These are phyloP conservation scores for Hirtodrosophila alboralis DNA, from an alignment of 2,888 invertebrate species.

Conservation along the genomic window DNA sequence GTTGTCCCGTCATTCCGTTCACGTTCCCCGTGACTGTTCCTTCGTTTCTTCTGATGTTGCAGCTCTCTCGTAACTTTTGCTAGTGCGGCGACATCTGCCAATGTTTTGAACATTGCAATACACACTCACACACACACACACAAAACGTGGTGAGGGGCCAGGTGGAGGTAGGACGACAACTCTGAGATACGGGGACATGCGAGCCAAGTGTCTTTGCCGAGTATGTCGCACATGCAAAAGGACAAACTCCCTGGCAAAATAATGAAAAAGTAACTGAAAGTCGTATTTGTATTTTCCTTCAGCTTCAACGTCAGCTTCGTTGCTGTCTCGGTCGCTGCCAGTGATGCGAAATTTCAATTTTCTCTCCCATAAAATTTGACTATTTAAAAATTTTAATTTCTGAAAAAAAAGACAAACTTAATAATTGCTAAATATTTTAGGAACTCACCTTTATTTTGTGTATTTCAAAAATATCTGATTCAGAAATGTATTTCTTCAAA, in stretches of 20 bases:
- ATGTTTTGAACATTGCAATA: slow-evolving; percentile 76
- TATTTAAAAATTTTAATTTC: too few relatives aligned
- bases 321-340: not conserved
- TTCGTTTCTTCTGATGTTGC: slow-evolving; percentile 18
- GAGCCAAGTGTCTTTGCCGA: slow-evolving; percentile 53
- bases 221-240: slow-evolving; percentile 65
- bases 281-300: slow-evolving; percentile 75
- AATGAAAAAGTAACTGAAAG: slow-evolving; percentile 79
- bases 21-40: not conserved
- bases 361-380: too few relatives aligned
- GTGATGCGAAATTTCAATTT: too few relatives aligned
- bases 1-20: not conserved
- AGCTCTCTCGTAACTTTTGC: slow-evolving; percentile 61
- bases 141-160: not conserved
- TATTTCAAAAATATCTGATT: too few relatives aligned
- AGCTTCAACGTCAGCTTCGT: slow-evolving; percentile 36
- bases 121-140: slow-evolving; percentile 37
- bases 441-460: too few relatives aligned
- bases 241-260: slow-evolving; percentile 79
- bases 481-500: too few relatives aligned
- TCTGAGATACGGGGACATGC: slow-evolving; percentile 37
- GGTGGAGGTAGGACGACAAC: not conserved
- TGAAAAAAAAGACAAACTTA: too few relatives aligned
- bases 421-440: too few relatives aligned
- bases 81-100: slow-evolving; percentile 77